A percentile compares a stretch with the other conserved stretches of the same genome.
Evolutionary conservation across 2,797 vertebrate genomes (phyloP).

Genomic region (Nannoperca obscura): DNA sequence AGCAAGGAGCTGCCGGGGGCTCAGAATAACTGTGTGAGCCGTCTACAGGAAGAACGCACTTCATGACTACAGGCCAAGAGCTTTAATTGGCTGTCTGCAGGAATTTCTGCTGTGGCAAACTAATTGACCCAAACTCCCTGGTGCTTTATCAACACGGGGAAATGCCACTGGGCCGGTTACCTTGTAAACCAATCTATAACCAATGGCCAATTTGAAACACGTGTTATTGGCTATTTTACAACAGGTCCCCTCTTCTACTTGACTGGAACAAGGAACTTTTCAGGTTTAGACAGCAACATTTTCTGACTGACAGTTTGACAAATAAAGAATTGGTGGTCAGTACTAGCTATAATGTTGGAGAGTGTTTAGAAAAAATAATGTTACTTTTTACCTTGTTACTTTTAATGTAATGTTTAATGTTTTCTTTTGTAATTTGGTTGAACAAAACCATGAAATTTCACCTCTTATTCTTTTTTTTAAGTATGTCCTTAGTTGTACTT

Average conservation of each 20-base stretch:
- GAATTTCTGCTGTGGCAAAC: constrained; percentile 83
- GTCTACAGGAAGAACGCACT: constrained; percentile 76
- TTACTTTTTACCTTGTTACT: background rate
- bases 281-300: constrained; percentile 17
- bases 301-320: constrained; percentile 44
- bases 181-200: constrained; percentile 89
- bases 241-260: constrained; percentile 64
- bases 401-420: too few species aligned
- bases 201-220: constrained; percentile 89
- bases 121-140: constrained; percentile 87
- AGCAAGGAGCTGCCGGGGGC: constrained; percentile 61
- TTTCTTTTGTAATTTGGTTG: background rate
- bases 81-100: constrained; percentile 82
- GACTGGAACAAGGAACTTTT: constrained; percentile 44
- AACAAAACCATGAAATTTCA: background rate
- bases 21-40: constrained; percentile 65
- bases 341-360: background rate
- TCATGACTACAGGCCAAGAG: constrained; percentile 65
- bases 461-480: background rate
- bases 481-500: background rate
- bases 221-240: constrained; percentile 86
- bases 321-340: background rate
- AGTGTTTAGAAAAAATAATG: too few species aligned
- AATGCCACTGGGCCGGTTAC: constrained; percentile 84
- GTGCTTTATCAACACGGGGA: constrained; percentile 86